These are phyloP conservation scores for Panzeria rudis DNA, from an alignment of 2,888 invertebrate genomes.

Conservation along the genomic window DNA sequence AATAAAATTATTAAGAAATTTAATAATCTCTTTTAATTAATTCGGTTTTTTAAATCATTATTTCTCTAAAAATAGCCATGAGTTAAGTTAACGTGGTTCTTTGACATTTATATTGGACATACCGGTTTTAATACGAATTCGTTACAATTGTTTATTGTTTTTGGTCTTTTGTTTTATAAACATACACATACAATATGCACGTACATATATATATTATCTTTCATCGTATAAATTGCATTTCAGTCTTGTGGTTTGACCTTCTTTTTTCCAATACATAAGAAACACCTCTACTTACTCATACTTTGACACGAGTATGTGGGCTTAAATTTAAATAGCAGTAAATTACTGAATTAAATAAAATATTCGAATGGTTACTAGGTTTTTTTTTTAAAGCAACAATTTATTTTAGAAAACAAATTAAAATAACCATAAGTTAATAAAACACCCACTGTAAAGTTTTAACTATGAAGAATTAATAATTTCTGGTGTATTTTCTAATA, in stretches of 20 bases:
- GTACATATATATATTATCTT: conserved; percentile 21
- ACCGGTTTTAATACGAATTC: conserved; percentile 30
- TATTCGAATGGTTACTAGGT: neutral
- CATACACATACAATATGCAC: neutral
- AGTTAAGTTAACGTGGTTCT: neutral
- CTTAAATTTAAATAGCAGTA: conserved; percentile 29
- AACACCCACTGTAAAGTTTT: conserved; percentile 52
- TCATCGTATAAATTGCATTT: conserved; percentile 49
- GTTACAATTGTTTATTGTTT: conserved; percentile 51
- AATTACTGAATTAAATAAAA: conserved; percentile 32
- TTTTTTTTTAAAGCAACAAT: conserved; percentile 16
- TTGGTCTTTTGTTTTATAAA: conserved; percentile 32
- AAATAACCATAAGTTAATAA: conserved; percentile 12
- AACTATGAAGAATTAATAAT: conserved; percentile 37
- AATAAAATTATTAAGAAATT: too few relatives aligned
- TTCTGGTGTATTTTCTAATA: neutral
- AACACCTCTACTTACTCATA: conserved; percentile 43
- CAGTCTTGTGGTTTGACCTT: conserved; percentile 71
- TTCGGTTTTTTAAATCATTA: too few relatives aligned
- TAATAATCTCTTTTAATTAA: too few relatives aligned
- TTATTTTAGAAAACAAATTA: neutral
- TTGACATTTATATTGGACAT: conserved; percentile 19
- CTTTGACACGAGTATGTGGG: conserved; percentile 32
- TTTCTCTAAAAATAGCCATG: neutral
- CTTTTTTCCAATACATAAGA: conserved; percentile 58